A percentile compares a stretch with the other conserved stretches of the same genome.
These are phyloP conservation scores for Auanema sp. DNA, from an alignment of 2,888 invertebrate genomes.

Conservation along the genomic window DNA sequence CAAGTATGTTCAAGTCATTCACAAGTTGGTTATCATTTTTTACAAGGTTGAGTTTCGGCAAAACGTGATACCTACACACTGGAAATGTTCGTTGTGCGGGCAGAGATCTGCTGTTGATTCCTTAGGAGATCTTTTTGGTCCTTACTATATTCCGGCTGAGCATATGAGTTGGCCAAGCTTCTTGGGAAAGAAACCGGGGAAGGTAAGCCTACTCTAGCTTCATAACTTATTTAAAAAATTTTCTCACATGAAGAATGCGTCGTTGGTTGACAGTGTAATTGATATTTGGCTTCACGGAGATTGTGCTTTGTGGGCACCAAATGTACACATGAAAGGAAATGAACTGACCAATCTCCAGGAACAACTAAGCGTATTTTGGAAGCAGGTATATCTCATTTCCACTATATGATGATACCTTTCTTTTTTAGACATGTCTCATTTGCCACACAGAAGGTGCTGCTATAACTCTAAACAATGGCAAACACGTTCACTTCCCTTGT, in stretches of 20 bases:
- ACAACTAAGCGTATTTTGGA: slow-evolving; percentile 33
- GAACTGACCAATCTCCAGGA: slow-evolving; percentile 29
- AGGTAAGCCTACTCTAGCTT: neutral
- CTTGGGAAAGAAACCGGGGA: slow-evolving; percentile 31
- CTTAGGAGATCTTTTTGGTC: slow-evolving; percentile 37
- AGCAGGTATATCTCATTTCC: slow-evolving; percentile 15
- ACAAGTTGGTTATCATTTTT: neutral
- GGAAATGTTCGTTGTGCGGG: slow-evolving; percentile 33
- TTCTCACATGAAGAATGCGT: slow-evolving; percentile 9
- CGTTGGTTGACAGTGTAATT: slow-evolving; percentile 17
- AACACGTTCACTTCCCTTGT: slow-evolving; percentile 31
- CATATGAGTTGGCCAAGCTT: slow-evolving; percentile 33
- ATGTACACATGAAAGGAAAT: slow-evolving; percentile 31
- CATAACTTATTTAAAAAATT: no score
- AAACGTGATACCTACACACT: slow-evolving; percentile 13
- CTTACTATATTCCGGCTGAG: slow-evolving; percentile 29
- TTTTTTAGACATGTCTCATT: slow-evolving; percentile 20
- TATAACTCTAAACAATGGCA: slow-evolving; percentile 25
- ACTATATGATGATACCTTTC: neutral
- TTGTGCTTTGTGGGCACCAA: slow-evolving; percentile 40
- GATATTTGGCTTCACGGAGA: slow-evolving; percentile 44
- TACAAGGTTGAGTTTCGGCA: slow-evolving; percentile 17
- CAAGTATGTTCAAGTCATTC: slow-evolving; percentile 21
- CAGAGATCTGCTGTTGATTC: slow-evolving; percentile 13
- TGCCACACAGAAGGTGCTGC: slow-evolving; percentile 32